Evolutionary conservation across 2,113 vertebrate species (phyloP).

Genomic region (Gopherus evgoodei): DNA sequence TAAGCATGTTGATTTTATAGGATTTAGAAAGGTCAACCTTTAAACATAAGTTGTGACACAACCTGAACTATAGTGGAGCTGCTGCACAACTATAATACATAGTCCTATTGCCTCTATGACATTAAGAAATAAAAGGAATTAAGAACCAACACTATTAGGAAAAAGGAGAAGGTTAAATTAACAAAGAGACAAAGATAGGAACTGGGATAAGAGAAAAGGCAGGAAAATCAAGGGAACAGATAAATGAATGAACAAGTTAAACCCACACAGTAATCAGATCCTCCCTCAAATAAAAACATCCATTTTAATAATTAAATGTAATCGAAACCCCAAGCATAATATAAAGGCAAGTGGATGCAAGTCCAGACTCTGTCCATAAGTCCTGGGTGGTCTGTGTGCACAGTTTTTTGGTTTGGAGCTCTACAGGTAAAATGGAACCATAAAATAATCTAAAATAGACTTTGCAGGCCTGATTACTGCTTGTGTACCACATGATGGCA

Average conservation of each 20-base stretch:
- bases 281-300: neutral
- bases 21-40: neutral
- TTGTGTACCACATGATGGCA: no score
- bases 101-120: no score
- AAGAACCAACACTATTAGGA: neutral
- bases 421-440: neutral
- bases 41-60: neutral
- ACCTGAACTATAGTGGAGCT: neutral
- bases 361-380: neutral
- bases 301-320: neutral
- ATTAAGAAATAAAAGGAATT: no score
- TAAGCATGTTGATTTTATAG: neutral
- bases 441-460: neutral
- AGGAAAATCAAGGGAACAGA: neutral
- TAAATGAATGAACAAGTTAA: neutral
- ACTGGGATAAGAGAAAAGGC: neutral
- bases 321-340: neutral
- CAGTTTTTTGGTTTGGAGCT: neutral
- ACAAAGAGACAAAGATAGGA: neutral
- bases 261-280: neutral
- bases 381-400: neutral
- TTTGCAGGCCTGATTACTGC: neutral
- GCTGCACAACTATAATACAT: no score
- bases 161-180: neutral
- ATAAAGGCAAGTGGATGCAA: neutral